Percentiles rank a stretch among this genome's conserved stretches.
These are phyloP conservation scores for Taenioides sp. DNA, from an alignment of 2,797 vertebrate species.

Conservation along the genomic window DNA sequence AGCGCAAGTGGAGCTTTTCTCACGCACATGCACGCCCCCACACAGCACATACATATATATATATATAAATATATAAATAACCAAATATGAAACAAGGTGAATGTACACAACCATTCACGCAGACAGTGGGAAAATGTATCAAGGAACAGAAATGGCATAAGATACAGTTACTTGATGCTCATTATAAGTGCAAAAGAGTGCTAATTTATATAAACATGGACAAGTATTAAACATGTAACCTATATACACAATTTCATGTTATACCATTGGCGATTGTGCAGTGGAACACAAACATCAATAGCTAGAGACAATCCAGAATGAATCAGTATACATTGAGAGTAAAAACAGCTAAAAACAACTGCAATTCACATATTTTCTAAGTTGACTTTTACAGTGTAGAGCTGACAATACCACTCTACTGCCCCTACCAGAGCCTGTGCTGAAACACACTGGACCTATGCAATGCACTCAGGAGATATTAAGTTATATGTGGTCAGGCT, in stretches of 20 bases:
- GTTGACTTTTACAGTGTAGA: neutral
- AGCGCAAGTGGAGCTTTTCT: constrained; percentile 70
- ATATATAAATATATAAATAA: neutral
- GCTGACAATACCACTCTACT: neutral
- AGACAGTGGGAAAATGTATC: neutral
- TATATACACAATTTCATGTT: neutral
- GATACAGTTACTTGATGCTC: too few species aligned
- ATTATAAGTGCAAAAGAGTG: too few species aligned
- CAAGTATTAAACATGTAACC: neutral
- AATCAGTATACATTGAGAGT: neutral
- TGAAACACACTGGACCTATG: neutral
- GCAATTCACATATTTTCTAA: neutral
- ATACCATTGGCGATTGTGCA: neutral
- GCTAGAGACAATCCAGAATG: neutral
- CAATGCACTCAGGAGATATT: neutral
- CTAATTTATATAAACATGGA: neutral
- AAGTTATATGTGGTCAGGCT: neutral
- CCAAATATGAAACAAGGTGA: too few species aligned
- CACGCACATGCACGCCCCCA: neutral
- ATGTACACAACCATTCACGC: too few species aligned
- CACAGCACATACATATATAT: neutral
- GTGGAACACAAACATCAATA: neutral
- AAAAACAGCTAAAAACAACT: neutral
- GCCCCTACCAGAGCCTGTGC: neutral
- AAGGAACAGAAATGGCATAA: too few species aligned